Evolutionary conservation across 2,113 vertebrate species (phyloP).

Genomic region (Equus przewalskii): DNA sequence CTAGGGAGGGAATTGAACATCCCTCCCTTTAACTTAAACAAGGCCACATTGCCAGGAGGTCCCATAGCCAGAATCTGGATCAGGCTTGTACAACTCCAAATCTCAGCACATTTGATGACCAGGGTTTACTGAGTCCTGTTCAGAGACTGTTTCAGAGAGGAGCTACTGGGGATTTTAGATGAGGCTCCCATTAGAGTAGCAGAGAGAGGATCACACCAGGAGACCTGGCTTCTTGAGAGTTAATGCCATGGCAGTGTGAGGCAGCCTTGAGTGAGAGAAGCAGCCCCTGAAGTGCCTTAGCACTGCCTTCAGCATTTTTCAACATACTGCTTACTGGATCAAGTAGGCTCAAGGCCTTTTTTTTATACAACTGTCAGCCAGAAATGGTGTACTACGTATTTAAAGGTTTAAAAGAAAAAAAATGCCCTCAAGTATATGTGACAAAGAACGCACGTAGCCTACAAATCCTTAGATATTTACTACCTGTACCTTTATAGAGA

Average conservation of each 20-base stretch:
- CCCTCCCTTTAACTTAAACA: background rate
- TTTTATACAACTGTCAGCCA: background rate
- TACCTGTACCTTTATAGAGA: background rate
- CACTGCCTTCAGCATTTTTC: background rate
- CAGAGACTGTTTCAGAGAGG: background rate
- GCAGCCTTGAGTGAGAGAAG: background rate
- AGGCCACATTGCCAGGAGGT: background rate
- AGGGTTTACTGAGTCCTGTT: background rate
- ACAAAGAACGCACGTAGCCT: background rate
- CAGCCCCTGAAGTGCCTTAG: background rate
- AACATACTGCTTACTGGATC: background rate
- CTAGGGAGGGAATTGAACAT: background rate
- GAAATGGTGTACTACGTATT: background rate
- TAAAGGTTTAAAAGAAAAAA: background rate
- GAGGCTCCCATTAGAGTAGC: background rate
- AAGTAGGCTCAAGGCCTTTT: background rate
- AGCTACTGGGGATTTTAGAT: background rate
- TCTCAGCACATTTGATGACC: background rate
- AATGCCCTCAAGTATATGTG: background rate
- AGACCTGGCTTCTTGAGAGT: background rate
- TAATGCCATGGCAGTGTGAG: background rate
- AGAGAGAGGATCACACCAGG: background rate
- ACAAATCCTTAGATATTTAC: background rate
- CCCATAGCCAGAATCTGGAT: background rate
- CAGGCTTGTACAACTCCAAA: background rate